Percentiles rank a stretch among this genome's conserved stretches.
phyloP scores from a whole-genome alignment of 37 sponge, comb jelly and placozoan genomes.

The Ianthella basta region DNA sequence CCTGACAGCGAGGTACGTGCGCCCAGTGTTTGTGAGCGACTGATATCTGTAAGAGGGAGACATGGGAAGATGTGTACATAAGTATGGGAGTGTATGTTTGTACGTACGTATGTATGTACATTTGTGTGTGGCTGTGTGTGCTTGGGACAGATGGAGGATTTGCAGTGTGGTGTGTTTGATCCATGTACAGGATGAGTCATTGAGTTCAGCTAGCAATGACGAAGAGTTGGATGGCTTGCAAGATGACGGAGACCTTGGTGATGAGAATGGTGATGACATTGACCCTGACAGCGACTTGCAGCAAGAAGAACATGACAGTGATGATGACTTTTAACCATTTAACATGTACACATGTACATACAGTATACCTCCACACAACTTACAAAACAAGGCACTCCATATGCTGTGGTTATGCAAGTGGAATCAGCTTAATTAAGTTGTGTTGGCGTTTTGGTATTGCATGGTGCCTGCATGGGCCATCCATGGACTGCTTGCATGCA shows the following conservation, averaged over 20 bases:
- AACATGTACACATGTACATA: too few relatives aligned
- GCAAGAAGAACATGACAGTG: constrained; percentile 37
- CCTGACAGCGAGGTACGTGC: background rate
- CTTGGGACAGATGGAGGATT: background rate
- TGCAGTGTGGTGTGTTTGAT: background rate
- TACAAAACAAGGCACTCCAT: too few relatives aligned
- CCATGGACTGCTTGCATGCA: too few relatives aligned
- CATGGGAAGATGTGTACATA: background rate
- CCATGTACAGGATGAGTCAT: constrained; percentile 40
- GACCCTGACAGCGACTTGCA: constrained; percentile 15
- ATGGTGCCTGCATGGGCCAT: too few relatives aligned
- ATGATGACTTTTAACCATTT: constrained; percentile 38
- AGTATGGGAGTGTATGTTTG: background rate
- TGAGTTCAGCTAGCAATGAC: constrained; percentile 47
- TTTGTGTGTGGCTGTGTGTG: too few relatives aligned
- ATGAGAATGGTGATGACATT: constrained; percentile 41
- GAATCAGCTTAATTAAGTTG: too few relatives aligned
- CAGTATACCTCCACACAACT: too few relatives aligned
- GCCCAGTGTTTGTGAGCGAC: background rate
- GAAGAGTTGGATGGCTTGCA: constrained; percentile 19
- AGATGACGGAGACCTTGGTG: constrained; percentile 12
- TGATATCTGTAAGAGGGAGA: background rate
- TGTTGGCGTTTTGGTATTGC: too few relatives aligned
- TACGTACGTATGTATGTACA: background rate
- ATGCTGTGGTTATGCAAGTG: too few relatives aligned